phyloP scores from a whole-genome alignment of 2,797 vertebrate species.

The Melanotaenia pygmaea region DNA sequence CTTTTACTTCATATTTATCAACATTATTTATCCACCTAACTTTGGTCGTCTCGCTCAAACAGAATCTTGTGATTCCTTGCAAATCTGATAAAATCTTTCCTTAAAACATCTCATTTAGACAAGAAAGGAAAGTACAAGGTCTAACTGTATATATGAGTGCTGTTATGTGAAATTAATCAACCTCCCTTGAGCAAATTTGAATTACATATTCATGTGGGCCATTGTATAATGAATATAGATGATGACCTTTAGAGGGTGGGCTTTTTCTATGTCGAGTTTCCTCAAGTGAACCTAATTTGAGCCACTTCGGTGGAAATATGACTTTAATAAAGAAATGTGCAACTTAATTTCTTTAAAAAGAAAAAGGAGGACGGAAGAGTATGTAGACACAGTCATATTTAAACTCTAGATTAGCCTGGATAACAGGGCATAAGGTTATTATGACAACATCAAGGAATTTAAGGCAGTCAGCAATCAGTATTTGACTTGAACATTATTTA shows the following conservation, averaged over 20 bases:
- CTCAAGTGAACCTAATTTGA: conserved; percentile 41
- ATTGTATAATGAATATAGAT: conserved; percentile 70
- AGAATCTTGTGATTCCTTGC: background rate
- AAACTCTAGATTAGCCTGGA: background rate
- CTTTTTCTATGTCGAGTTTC: conserved; percentile 40
- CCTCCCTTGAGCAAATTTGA: conserved; percentile 61
- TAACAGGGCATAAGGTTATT: background rate
- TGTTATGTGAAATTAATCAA: conserved; percentile 70
- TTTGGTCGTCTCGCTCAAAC: background rate
- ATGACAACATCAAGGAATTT: background rate
- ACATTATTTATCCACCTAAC: background rate
- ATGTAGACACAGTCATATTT: background rate
- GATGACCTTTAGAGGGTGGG: conserved; percentile 61
- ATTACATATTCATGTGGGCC: conserved; percentile 60
- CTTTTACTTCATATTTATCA: background rate
- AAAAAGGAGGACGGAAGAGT: background rate
- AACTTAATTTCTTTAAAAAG: conserved; percentile 1
- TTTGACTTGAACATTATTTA: background rate
- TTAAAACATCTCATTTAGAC: conserved; percentile 7
- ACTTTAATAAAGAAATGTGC: conserved; percentile 13
- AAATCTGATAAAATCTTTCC: background rate
- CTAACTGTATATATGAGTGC: conserved; percentile 30
- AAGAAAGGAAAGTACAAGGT: conserved; percentile 26
- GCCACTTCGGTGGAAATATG: conserved; percentile 27
- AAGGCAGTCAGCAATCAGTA: background rate